Evolutionary conservation across 2,888 invertebrate species (phyloP), one percentile per base, ranked within the genome.

Genomic region (Melinaea menophilus): DNA sequence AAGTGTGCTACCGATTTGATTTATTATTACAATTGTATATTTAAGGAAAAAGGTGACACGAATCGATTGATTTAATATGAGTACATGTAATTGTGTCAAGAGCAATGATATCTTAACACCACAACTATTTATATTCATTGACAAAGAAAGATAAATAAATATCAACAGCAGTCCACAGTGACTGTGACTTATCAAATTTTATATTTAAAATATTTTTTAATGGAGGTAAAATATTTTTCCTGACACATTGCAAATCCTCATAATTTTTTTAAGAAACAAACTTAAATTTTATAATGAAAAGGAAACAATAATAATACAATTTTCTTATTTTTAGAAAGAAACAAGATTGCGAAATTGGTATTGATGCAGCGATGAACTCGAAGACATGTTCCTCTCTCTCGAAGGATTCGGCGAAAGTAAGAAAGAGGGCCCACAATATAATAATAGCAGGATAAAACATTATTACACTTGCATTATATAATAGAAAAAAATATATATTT

Each of bases 281-380:
- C 22, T 9, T 51, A 46, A 62, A 11, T 41, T 2, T 56, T n/a
- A 5, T 45, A 22, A 37, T 1, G 33, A 60, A 58, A 22, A 46
- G 13, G 13, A 54, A 34, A 37, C 4, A 45, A 22, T 33, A 13
- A 54, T 41, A 1, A 12, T 41, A 5, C 35, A 55, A 46, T 59
- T 37, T 67, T 67, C 58, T 66, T 71, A 55, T 65, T 84, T 85
- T 47, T 78, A 90, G 90, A 59, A 88, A 88, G 68, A 82, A 85
- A 67, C 72, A 67, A n/a, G 82, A 85, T 46, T 90, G 90, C 9
- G 81, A 84, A 7, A 72, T 59, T 0, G 89, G 88, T 0, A 73
- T 86, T 0, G 81, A 83, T 2, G 63, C 78, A 2, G 84, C 82
- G 0, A 74, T 73, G 0, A 80, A 71, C 13, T 69, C 69, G 0